These are phyloP conservation scores for Brachionichthys hirsutus DNA, from an alignment of 2,113 vertebrate species.

Conservation along the genomic window DNA sequence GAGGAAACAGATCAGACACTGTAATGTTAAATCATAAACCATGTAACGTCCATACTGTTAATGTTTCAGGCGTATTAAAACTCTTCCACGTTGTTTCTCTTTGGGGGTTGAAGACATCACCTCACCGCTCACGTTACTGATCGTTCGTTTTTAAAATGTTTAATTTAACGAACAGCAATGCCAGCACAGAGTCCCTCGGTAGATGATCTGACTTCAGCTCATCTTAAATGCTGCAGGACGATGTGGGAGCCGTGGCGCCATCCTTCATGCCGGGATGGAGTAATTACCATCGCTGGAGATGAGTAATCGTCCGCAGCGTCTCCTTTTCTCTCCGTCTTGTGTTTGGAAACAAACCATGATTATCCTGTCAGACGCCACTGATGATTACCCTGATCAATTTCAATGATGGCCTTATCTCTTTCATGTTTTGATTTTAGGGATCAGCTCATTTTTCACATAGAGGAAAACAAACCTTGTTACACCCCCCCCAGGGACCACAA, in stretches of 20 bases:
- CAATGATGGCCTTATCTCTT: conserved; percentile 48
- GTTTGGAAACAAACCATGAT: conserved; percentile 51
- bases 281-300: conserved; percentile 51
- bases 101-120: too few relatives aligned
- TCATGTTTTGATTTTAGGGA: conserved; percentile 47
- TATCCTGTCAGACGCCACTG: conserved; percentile 48
- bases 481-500: conserved; percentile 5
- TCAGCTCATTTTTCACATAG: conserved; percentile 27
- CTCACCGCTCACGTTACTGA: too few relatives aligned
- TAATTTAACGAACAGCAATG: too few relatives aligned
- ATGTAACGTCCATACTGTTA: too few relatives aligned
- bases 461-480: conserved; percentile 21
- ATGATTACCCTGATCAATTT: conserved; percentile 55
- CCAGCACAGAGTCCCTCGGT: conserved; percentile 9
- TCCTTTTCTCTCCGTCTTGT: conserved; percentile 18
- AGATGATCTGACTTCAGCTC: conserved; percentile 19
- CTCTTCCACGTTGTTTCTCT: too few relatives aligned
- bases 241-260: conserved; percentile 24
- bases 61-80: too few relatives aligned
- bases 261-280: conserved; percentile 39
- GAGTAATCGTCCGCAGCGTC: conserved; percentile 33
- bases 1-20: too few relatives aligned
- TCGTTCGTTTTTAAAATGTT: too few relatives aligned
- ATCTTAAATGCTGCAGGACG: conserved; percentile 16
- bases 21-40: too few relatives aligned